These are phyloP conservation scores for Ranitomeya variabilis DNA, from an alignment of 2,113 vertebrate genomes.

Conservation along the genomic window DNA sequence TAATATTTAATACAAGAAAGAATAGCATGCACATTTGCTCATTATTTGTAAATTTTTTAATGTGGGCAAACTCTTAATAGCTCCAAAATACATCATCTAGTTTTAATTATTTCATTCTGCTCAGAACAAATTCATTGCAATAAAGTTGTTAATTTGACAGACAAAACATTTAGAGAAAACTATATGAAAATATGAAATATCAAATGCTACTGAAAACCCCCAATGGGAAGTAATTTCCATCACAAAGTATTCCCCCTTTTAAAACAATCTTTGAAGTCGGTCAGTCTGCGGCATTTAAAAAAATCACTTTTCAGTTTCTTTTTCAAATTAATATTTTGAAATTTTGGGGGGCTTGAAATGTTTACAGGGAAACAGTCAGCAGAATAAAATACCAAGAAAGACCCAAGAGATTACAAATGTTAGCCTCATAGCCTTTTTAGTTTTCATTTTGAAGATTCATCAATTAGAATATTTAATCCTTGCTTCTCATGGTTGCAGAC, in stretches of 20 bases:
- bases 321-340: conserved; percentile 77
- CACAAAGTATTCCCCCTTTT: conserved; percentile 71
- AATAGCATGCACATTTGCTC: neutral
- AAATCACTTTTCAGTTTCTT: conserved; percentile 71
- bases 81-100: neutral
- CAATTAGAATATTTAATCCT: conserved; percentile 79
- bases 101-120: neutral
- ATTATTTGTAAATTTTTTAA: neutral
- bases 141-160: conserved; percentile 59
- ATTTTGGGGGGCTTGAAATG: conserved; percentile 67
- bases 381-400: conserved; percentile 64
- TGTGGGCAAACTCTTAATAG: neutral
- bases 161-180: conserved; percentile 66
- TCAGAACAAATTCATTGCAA: conserved; percentile 23
- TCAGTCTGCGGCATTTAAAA: conserved; percentile 64
- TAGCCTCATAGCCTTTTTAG: conserved; percentile 68
- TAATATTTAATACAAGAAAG: too few relatives aligned
- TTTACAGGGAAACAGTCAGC: conserved; percentile 75
- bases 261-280: conserved; percentile 73
- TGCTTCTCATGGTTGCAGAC: conserved; percentile 68
- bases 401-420: conserved; percentile 66
- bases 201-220: conserved; percentile 65
- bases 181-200: conserved; percentile 69
- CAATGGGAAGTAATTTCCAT: conserved; percentile 72
- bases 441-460: conserved; percentile 74